phyloP scores from a whole-genome alignment of 2,113 vertebrate species.

The Nymphicus hollandicus region DNA sequence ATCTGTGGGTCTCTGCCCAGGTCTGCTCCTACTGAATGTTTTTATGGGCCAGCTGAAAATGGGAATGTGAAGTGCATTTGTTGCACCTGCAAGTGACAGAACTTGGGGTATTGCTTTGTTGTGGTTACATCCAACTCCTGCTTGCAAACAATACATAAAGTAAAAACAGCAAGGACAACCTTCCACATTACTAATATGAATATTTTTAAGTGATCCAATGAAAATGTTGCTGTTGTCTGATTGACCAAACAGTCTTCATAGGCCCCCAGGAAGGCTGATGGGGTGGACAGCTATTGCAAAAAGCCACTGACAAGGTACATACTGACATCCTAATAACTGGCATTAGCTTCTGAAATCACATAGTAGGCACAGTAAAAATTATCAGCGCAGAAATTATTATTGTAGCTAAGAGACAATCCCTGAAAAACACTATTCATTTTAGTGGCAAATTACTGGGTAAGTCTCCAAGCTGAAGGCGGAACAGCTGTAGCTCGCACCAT shows the following conservation, averaged over 20 bases:
- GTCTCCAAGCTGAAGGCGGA: background rate
- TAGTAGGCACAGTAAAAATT: background rate
- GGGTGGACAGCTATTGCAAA: background rate
- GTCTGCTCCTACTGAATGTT: background rate
- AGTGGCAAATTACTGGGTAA: constrained; percentile 12
- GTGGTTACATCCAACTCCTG: background rate
- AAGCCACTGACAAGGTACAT: background rate
- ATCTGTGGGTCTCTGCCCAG: rapidly evolving
- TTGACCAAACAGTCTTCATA: background rate
- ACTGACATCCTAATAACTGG: background rate
- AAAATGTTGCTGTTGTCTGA: background rate
- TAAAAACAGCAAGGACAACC: background rate
- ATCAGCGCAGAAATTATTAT: constrained; percentile 20
- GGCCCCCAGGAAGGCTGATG: background rate
- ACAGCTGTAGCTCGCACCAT: background rate
- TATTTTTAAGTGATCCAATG: background rate
- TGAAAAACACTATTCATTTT: constrained; percentile 10
- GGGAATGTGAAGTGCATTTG: background rate
- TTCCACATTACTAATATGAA: background rate
- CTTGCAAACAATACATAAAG: background rate
- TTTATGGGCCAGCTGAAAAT: background rate
- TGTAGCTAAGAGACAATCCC: background rate
- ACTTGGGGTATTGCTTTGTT: background rate
- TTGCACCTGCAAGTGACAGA: background rate
- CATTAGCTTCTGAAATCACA: constrained; percentile 16